Evolutionary conservation across 2,888 invertebrate genomes (phyloP), one percentile per base, ranked within the genome.

Genomic region (Apotomis turbidana): DNA sequence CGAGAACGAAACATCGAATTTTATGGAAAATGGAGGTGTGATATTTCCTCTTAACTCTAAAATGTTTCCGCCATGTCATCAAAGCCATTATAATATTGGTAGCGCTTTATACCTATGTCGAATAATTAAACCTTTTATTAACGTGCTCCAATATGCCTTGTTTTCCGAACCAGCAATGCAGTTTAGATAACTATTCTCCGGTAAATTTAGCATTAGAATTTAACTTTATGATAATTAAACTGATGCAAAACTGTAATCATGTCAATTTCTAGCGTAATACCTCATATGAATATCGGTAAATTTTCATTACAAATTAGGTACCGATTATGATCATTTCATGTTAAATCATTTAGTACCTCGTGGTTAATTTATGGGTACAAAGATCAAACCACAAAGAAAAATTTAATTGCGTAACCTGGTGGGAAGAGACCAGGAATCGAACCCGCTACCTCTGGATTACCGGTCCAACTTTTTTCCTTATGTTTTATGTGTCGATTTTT

Each of bases 91-190:
- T 36, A 27, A 55, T 55, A 27, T 36, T 27, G 54, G 27, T 27
- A 9, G 36, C 27, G 8, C 27, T 36, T 57, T 5, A 57, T 57
- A 15, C 15, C 27, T 27, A 57, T 57, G 57, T 36, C 38, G 57
- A 57, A 57, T 57, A 57, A 36, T 57, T 36, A 57, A 57, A 27
- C 57, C 36, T 9, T 9, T 38, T 57, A 57, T 57, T 55, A 55
- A 27, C 55, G 36, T 55, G 55, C 55, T 9, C 55, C 3, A 55
- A 27, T 55, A 10, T 55, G 55, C 27, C 55, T 10, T 55, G 27
- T 55, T 55, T 55, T 55, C 55, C 36, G 9, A 9, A 27, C 10
- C 10, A 36, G 36, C 57, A 57, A 57, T n/a, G 38, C 4, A 3
- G 57, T 57, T 57, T 57, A 57, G 57, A 57, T 57, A 57, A 57